These are phyloP conservation scores for Ptychoptera contaminata DNA, from an alignment of 2,888 invertebrate species.

Conservation along the genomic window DNA sequence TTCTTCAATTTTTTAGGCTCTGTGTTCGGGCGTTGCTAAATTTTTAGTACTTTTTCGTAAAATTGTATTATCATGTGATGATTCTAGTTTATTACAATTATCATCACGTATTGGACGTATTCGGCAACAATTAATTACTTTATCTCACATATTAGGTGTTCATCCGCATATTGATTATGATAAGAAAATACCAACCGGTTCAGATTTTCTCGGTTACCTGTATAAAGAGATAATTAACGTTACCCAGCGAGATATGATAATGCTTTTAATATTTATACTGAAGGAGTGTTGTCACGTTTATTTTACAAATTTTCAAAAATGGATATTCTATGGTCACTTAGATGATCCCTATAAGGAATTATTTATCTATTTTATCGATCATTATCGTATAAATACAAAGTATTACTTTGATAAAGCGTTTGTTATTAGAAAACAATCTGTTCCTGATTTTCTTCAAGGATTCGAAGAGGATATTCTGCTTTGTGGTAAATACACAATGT, in stretches of 20 bases:
- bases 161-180: constrained; percentile 16
- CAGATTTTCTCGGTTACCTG: constrained; percentile 22
- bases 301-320: constrained; percentile 45
- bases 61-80: constrained; percentile 19
- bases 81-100: constrained; percentile 18
- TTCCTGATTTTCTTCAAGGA: constrained; percentile 52
- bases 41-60: constrained; percentile 43
- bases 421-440: constrained; percentile 20
- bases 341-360: constrained; percentile 72
- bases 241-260: constrained; percentile 20
- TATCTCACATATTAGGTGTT: constrained; percentile 20
- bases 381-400: constrained; percentile 23
- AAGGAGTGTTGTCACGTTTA: constrained; percentile 25
- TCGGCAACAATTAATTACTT: constrained; percentile 20
- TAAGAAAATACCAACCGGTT: constrained; percentile 18
- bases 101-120: constrained; percentile 17
- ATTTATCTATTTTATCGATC: constrained; percentile 41
- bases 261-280: constrained; percentile 23
- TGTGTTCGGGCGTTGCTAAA: constrained; percentile 41
- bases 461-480: constrained; percentile 47
- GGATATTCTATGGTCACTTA: constrained; percentile 72
- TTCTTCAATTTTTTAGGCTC: constrained; percentile 32
- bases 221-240: constrained; percentile 23
- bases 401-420: constrained; percentile 28
- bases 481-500: constrained; percentile 58